Evolutionary conservation across 30 jellyfish, hydroid and myxozoan genomes (phyloP).

Genomic region (Pseudorhiza aurosa): DNA sequence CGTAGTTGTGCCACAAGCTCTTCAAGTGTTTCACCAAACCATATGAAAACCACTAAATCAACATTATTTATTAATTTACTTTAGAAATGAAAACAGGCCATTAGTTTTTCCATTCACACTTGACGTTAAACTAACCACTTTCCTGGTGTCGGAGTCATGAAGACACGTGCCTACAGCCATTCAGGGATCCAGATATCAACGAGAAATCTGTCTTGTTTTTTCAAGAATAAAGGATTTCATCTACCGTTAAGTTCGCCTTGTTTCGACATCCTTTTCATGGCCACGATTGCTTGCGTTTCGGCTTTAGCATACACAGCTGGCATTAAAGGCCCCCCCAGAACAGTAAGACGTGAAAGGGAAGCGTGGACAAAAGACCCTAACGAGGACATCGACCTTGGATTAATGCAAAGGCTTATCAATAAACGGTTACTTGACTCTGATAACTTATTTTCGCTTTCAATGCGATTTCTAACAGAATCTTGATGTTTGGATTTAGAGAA

Average conservation of each 20-base stretch:
- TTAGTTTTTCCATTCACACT: too few relatives aligned
- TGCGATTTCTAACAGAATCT: neutral
- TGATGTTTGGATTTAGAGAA: conserved; percentile 3
- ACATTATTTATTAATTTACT: too few relatives aligned
- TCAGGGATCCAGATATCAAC: neutral
- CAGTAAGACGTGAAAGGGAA: neutral
- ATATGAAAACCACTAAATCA: too few relatives aligned
- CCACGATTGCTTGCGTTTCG: neutral
- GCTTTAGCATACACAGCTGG: neutral
- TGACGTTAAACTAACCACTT: too few relatives aligned
- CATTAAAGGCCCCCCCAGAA: conserved; percentile 4
- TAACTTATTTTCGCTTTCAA: too few relatives aligned
- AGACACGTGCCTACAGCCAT: neutral
- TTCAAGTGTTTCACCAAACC: too few relatives aligned
- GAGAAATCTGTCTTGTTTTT: neutral
- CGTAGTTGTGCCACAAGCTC: too few relatives aligned
- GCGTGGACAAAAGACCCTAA: too few relatives aligned
- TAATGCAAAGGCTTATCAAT: neutral
- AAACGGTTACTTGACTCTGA: neutral
- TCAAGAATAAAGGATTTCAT: neutral
- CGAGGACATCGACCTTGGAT: neutral
- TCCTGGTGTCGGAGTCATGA: too few relatives aligned
- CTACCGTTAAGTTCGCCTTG: neutral
- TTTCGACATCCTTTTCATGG: neutral
- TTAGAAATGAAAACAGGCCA: too few relatives aligned